Evolutionary conservation across 2,888 invertebrate species (phyloP).

Genomic region (Torymus auratus): DNA sequence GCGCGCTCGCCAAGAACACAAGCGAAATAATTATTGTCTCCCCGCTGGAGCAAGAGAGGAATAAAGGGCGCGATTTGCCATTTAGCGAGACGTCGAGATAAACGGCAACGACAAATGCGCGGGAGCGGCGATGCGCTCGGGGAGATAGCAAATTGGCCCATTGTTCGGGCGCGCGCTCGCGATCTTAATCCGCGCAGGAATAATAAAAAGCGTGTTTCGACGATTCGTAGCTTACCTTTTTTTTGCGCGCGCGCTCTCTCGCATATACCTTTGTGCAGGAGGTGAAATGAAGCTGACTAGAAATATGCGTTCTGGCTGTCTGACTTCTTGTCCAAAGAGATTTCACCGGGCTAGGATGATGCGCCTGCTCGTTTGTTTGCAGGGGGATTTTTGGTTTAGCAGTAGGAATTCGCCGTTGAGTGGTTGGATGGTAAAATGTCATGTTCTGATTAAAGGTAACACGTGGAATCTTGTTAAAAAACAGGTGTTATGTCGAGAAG

Average conservation of each 20-base stretch:
- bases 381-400: no score
- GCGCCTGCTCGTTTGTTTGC: no score
- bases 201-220: conserved; percentile 12
- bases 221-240: background rate
- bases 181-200: conserved; percentile 49
- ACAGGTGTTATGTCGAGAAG: no score
- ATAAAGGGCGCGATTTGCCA: conserved; percentile 20
- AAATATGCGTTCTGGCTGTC: conserved; percentile 9
- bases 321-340: conserved; percentile 20
- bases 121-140: conserved; percentile 14
- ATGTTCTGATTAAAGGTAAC: no score
- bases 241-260: no score
- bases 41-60: background rate
- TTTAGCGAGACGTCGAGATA: conserved; percentile 46
- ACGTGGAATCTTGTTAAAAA: no score
- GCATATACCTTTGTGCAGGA: no score
- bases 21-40: conserved; percentile 35
- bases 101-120: conserved; percentile 31
- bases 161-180: conserved; percentile 30
- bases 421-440: no score
- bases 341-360: conserved; percentile 2
- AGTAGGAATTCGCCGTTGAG: no score
- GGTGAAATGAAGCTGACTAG: conserved; percentile 12
- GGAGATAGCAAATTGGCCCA: conserved; percentile 37
- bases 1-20: conserved; percentile 11